Percentiles rank a stretch among this genome's conserved stretches.
Conservation (phyloP, 2,113 vertebrate genomes). For the Coreoperca whiteheadi region DNA sequence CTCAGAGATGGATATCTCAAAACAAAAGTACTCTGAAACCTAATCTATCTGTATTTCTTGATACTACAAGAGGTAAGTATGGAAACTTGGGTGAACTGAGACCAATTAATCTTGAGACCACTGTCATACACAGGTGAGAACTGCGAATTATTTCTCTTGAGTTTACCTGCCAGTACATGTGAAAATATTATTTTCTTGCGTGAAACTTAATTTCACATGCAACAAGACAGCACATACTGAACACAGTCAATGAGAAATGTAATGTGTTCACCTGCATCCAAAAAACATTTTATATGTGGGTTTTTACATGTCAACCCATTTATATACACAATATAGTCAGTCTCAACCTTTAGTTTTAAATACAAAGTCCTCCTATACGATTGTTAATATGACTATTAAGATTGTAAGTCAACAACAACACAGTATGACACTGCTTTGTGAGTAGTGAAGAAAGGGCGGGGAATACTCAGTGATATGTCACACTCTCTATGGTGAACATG, state of each 20-base stretch:
- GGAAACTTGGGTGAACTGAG: not conserved
- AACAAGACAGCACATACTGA: not conserved
- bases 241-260: not conserved
- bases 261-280: not conserved
- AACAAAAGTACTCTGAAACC: not conserved
- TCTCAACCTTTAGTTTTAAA: not conserved
- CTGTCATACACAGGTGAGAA: not conserved
- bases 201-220: not conserved
- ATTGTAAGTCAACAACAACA: too few species aligned
- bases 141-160: not conserved
- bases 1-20: not conserved
- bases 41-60: conserved; percentile 4
- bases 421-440: too few species aligned
- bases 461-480: too few species aligned
- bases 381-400: too few species aligned
- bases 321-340: not conserved
- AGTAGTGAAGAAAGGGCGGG: too few species aligned
- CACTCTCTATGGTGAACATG: too few species aligned
- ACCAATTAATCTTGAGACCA: not conserved
- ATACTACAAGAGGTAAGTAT: not conserved
- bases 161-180: not conserved
- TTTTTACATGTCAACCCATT: not conserved
- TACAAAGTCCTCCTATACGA: not conserved
- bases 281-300: not conserved
- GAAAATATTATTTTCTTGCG: not conserved